phyloP scores from a whole-genome alignment of 2,113 vertebrate genomes.

The Neopipo cinnamomea region DNA sequence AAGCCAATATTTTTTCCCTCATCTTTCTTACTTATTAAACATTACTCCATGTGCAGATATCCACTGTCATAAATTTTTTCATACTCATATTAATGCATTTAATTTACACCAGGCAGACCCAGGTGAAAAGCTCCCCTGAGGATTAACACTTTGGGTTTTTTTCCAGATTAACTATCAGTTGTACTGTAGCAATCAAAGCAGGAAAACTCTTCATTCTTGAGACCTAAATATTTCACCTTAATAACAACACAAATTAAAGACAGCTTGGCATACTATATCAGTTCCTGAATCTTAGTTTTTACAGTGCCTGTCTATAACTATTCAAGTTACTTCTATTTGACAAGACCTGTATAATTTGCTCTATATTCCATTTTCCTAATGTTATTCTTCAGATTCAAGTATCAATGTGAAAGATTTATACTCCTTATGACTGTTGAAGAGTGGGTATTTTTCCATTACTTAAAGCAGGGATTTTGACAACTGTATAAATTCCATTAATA shows the following conservation, averaged over 20 bases:
- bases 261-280: background rate
- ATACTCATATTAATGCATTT: background rate
- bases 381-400: background rate
- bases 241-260: background rate
- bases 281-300: background rate
- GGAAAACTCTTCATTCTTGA: background rate
- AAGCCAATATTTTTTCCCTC: background rate
- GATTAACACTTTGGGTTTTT: background rate
- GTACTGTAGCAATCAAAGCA: background rate
- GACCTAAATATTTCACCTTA: conserved; percentile 28
- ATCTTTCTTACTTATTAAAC: background rate
- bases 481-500: background rate
- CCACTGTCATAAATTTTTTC: background rate
- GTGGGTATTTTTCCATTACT: background rate
- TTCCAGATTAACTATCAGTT: background rate
- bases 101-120: background rate
- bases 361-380: background rate
- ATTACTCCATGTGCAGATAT: background rate
- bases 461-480: background rate
- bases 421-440: background rate
- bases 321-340: background rate
- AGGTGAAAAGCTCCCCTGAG: background rate
- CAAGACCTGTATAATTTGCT: background rate
- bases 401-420: background rate
- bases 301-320: background rate